phyloP scores from a whole-genome alignment of 1,140 invertebrate species.

The Orchestia grillus region DNA sequence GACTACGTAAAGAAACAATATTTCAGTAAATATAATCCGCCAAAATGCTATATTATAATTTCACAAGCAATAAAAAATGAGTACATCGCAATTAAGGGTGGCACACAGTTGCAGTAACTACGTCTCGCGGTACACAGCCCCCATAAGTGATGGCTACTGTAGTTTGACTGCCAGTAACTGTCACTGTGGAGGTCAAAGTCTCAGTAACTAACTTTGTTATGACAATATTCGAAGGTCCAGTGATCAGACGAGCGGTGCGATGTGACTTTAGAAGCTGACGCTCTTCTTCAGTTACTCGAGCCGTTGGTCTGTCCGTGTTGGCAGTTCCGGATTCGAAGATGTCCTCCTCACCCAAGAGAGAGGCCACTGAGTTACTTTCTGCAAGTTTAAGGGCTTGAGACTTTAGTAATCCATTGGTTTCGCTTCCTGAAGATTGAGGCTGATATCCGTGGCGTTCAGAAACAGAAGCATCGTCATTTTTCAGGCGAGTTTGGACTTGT shows the following conservation, averaged over 20 bases:
- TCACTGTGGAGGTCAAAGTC: background rate
- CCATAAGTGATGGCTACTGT: conserved; percentile 45
- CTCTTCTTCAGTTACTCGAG: background rate
- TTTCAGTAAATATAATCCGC: background rate
- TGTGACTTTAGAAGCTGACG: background rate
- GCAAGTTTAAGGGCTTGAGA: background rate
- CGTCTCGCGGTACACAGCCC: background rate
- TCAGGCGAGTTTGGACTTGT: background rate
- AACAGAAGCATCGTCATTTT: background rate
- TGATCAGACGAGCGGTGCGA: background rate
- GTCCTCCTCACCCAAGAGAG: background rate
- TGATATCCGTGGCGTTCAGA: background rate
- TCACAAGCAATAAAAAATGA: background rate
- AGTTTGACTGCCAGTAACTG: conserved; percentile 23
- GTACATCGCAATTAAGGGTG: background rate
- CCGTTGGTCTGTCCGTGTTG: background rate
- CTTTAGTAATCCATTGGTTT: background rate
- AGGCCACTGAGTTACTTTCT: background rate
- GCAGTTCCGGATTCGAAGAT: background rate
- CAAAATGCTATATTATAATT: too few relatives aligned
- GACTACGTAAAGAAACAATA: background rate
- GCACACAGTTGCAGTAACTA: background rate
- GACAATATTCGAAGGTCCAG: conserved; percentile 2
- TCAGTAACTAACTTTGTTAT: background rate
- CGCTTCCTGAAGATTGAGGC: background rate